A percentile compares a stretch with the other conserved stretches of the same genome.
Evolutionary conservation across 2,113 vertebrate genomes (phyloP).

Genomic region (Tympanuchus pallidicinctus): DNA sequence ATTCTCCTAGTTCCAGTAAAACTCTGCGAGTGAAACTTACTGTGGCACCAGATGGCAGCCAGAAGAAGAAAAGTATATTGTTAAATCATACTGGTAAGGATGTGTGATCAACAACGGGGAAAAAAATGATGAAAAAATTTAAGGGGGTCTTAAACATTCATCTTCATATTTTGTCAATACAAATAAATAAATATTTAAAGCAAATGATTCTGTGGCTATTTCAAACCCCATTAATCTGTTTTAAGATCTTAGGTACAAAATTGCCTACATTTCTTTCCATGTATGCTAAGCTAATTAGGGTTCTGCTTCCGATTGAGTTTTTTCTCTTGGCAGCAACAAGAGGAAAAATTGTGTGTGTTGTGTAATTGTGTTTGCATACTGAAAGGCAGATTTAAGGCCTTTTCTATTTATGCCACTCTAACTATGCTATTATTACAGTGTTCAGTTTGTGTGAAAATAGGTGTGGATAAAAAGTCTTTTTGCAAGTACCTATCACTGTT

Average conservation of each 20-base stretch:
- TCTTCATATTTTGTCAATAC: not conserved
- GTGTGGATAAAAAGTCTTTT: not conserved
- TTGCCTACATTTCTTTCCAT: not conserved
- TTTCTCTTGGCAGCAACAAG: not conserved
- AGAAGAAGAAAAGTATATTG: slow-evolving; percentile 86
- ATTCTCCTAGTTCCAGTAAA: slow-evolving; percentile 95
- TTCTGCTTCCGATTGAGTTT: not conserved
- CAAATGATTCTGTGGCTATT: not conserved
- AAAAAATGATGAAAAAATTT: rapidly evolving
- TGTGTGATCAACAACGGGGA: not conserved
- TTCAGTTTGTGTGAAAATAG: not conserved
- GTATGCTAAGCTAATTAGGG: not conserved
- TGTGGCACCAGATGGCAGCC: slow-evolving; percentile 92
- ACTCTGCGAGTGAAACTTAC: slow-evolving; percentile 95
- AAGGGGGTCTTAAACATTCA: not conserved
- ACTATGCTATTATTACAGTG: not conserved
- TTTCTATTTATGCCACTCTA: not conserved
- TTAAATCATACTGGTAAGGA: slow-evolving; percentile 85
- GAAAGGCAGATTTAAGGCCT: not conserved
- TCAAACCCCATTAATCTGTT: not conserved
- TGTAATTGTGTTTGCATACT: not conserved
- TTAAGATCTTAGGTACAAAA: not conserved
- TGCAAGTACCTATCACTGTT: not conserved
- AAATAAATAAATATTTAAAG: not conserved
- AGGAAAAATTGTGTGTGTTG: not conserved